These are phyloP conservation scores for Gulo gulo DNA, from an alignment of 2,113 vertebrate genomes.

Conservation along the genomic window DNA sequence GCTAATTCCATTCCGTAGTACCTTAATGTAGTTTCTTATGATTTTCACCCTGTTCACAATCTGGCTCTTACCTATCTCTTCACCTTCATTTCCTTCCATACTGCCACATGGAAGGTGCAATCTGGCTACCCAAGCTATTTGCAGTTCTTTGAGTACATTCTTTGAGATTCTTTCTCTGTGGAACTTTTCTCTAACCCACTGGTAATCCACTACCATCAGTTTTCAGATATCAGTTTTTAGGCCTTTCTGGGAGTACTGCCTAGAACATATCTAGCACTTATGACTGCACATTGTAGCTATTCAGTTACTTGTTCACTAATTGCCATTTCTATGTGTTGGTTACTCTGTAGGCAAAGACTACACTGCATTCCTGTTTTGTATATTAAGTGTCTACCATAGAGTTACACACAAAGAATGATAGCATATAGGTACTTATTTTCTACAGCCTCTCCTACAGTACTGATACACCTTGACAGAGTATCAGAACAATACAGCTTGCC, in stretches of 20 bases:
- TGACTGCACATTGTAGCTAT: not conserved
- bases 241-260: not conserved
- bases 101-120: not conserved
- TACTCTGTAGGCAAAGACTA: not conserved
- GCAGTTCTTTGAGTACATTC: not conserved
- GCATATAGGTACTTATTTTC: not conserved
- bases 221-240: not conserved
- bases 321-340: not conserved
- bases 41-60: not conserved
- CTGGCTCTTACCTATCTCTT: not conserved
- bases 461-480: not conserved
- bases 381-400: not conserved
- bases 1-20: not conserved
- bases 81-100: not conserved
- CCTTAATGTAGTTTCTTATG: not conserved
- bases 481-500: not conserved
- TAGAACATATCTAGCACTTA: not conserved
- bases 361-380: not conserved
- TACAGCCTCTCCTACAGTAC: not conserved
- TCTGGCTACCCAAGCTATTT: not conserved
- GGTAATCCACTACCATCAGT: not conserved
- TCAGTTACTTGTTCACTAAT: not conserved
- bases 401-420: not conserved
- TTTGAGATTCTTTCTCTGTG: conserved; percentile 1
- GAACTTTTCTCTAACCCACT: not conserved